These are phyloP conservation scores for Myanophis thanlyinensis DNA, from an alignment of 2,113 vertebrate genomes.

Conservation along the genomic window DNA sequence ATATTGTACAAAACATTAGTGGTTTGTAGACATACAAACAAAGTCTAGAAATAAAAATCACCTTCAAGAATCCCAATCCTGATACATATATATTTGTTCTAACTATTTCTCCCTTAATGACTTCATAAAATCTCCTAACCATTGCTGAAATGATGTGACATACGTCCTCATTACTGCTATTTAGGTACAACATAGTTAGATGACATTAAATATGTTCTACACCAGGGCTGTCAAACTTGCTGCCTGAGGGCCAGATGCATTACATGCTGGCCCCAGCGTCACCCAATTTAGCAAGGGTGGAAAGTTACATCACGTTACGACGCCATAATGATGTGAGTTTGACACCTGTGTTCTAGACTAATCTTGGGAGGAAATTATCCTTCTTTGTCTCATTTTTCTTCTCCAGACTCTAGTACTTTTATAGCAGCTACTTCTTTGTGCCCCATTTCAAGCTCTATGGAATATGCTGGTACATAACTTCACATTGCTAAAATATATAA, in stretches of 20 bases:
- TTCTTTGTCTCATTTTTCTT: background rate
- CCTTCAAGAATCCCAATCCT: background rate
- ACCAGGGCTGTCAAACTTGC: no score
- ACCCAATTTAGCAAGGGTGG: no score
- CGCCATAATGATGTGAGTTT: no score
- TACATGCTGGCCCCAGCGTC: no score
- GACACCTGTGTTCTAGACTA: no score
- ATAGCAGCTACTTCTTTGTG: background rate
- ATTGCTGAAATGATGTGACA: background rate
- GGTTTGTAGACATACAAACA: no score
- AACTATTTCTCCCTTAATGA: background rate
- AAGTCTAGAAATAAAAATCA: no score
- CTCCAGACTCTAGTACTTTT: background rate
- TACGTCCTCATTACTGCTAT: background rate
- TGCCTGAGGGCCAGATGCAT: no score
- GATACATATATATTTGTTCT: no score
- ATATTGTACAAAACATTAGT: background rate
- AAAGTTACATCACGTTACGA: no score
- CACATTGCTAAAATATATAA: background rate
- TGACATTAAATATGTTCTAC: background rate
- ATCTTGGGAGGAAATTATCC: background rate
- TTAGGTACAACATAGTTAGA: background rate
- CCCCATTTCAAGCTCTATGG: background rate
- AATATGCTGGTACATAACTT: background rate
- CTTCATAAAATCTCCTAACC: background rate